phyloP scores from a whole-genome alignment of 2,113 vertebrate species.

The Pelvicachromis taeniatus region DNA sequence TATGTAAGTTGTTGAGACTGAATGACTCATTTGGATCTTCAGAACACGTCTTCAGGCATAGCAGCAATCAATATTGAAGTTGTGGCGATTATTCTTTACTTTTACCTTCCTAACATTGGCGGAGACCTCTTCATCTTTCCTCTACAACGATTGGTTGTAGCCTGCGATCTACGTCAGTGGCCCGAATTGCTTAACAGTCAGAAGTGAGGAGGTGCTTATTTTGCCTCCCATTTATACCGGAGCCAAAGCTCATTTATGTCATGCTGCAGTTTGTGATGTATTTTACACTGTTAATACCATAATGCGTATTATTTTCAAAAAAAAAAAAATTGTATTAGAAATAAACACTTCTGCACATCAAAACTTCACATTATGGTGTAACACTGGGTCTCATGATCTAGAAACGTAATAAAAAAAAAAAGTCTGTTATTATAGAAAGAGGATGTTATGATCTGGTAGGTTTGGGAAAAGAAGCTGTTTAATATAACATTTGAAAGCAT shows the following conservation, averaged over 20 bases:
- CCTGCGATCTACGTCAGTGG: background rate
- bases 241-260: background rate
- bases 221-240: background rate
- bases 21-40: background rate
- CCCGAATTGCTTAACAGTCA: background rate
- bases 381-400: background rate
- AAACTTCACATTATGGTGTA: background rate
- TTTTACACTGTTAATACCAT: slow-evolving; percentile 23
- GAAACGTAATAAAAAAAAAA: background rate
- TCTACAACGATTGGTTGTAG: slow-evolving; percentile 7
- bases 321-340: slow-evolving; percentile 16
- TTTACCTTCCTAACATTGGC: background rate
- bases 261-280: slow-evolving; percentile 28
- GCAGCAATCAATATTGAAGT: background rate
- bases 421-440: background rate
- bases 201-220: background rate
- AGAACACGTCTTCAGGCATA: background rate
- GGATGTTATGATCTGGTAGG: background rate
- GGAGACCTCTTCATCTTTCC: background rate
- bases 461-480: slow-evolving; percentile 11
- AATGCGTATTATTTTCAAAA: background rate
- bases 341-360: background rate
- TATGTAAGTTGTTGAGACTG: slow-evolving; percentile 51
- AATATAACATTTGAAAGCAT: background rate
- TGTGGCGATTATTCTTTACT: background rate